Conservation (phyloP, 2,888 invertebrate species). For the Machimus rusticus region DNA sequence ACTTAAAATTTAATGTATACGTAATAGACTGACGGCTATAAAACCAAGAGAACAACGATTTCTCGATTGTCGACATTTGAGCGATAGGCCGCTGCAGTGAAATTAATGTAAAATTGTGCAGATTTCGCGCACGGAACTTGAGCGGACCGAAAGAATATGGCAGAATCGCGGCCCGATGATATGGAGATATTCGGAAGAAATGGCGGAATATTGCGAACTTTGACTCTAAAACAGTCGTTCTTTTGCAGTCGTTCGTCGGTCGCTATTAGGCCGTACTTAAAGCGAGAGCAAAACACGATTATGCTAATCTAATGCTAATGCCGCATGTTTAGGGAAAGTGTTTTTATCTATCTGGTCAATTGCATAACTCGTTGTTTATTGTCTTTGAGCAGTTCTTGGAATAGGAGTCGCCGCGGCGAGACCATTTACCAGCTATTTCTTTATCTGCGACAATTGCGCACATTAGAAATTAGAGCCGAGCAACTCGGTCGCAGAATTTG, state of each 20-base stretch:
- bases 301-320: constrained; percentile 48
- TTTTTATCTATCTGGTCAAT: constrained; percentile 46
- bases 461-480: constrained; percentile 44
- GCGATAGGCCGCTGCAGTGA: not conserved
- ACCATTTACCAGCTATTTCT: constrained; percentile 41
- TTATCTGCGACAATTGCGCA: constrained; percentile 41
- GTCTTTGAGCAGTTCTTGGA: constrained; percentile 43
- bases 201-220: constrained; percentile 42
- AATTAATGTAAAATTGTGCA: not conserved
- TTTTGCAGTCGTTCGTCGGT: constrained; percentile 41
- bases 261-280: constrained; percentile 42
- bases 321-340: constrained; percentile 48
- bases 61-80: not conserved
- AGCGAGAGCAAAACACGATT: constrained; percentile 47
- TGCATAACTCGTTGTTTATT: constrained; percentile 46
- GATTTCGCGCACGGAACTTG: not conserved
- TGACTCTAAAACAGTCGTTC: constrained; percentile 44
- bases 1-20: not conserved
- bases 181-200: constrained; percentile 31
- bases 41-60: not conserved
- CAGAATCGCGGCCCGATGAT: constrained; percentile 2
- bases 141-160: not conserved
- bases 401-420: constrained; percentile 28
- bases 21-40: not conserved
- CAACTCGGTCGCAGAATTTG: not conserved